A percentile compares a stretch with the other conserved stretches of the same genome.
Conservation (phyloP, 2,888 invertebrate species). For the Danaus chrysippus region DNA sequence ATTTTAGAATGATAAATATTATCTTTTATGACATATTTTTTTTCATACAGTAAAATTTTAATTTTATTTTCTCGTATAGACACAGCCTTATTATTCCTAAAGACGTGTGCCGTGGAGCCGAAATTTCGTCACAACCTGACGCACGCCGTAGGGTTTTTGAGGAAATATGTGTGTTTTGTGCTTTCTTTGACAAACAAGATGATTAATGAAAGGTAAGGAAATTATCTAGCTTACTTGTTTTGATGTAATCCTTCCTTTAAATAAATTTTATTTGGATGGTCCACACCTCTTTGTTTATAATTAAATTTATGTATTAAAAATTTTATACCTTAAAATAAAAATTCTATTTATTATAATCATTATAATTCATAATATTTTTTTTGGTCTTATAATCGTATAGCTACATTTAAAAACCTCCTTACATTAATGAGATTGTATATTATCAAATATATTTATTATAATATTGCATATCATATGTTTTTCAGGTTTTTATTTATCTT, state of each 20-base stretch:
- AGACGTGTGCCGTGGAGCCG: slow-evolving; percentile 17
- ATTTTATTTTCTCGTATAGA: slow-evolving; percentile 2
- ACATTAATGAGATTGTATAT: background rate
- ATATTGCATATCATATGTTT: background rate
- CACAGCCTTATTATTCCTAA: slow-evolving; percentile 21
- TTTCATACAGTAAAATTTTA: too few relatives aligned
- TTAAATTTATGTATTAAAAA: background rate
- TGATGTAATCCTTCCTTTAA: background rate
- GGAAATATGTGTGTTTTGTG: slow-evolving; percentile 18
- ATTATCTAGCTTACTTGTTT: background rate
- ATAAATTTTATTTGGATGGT: background rate
- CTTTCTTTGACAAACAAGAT: slow-evolving; percentile 8
- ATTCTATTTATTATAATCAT: too few relatives aligned
- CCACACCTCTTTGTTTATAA: background rate
- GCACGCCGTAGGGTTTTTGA: slow-evolving; percentile 15
- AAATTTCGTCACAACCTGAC: slow-evolving; percentile 25
- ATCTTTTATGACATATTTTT: too few relatives aligned
- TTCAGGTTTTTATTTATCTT: slow-evolving; percentile 11
- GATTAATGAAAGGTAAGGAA: slow-evolving; percentile 13
- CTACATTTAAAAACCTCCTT: background rate
- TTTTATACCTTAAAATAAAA: background rate
- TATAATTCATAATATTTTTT: too few relatives aligned
- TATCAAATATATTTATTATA: background rate
- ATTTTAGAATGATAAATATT: too few relatives aligned
- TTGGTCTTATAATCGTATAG: too few relatives aligned